Percentiles rank a stretch among this genome's conserved stretches.
Conservation (phyloP, 2,797 vertebrate species). For the Microctenopoma stevenorrisi region DNA sequence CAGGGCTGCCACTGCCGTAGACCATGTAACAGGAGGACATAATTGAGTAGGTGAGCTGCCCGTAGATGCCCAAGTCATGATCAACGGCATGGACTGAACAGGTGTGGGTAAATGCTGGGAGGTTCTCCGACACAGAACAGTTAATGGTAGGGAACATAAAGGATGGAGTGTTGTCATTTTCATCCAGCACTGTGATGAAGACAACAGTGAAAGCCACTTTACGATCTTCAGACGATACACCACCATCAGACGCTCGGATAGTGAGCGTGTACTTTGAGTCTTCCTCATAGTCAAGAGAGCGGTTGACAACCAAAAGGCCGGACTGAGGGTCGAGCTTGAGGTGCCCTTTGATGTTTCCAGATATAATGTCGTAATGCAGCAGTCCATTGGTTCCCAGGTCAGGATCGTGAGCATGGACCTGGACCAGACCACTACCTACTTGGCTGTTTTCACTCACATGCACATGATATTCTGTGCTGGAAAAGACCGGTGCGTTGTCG, state of each 20-base stretch:
- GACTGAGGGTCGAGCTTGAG: slow-evolving; percentile 85
- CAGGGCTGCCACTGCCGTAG: slow-evolving; percentile 73
- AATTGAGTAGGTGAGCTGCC: slow-evolving; percentile 90
- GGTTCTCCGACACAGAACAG: slow-evolving; percentile 89
- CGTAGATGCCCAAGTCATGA: slow-evolving; percentile 89
- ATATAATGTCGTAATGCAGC: slow-evolving; percentile 86
- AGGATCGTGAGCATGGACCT: slow-evolving; percentile 85
- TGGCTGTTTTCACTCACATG: slow-evolving; percentile 86
- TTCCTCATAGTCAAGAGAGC: slow-evolving; percentile 90
- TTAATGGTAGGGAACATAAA: slow-evolving; percentile 87
- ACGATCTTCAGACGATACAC: slow-evolving; percentile 61
- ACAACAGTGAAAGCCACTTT: slow-evolving; percentile 87
- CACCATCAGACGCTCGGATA: slow-evolving; percentile 86
- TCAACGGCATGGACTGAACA: slow-evolving; percentile 89
- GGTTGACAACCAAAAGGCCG: slow-evolving; percentile 84
- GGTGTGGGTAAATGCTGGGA: slow-evolving; percentile 85
- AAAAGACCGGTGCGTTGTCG: slow-evolving; percentile 89
- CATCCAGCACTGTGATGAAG: slow-evolving; percentile 86
- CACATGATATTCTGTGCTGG: slow-evolving; percentile 80
- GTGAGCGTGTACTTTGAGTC: slow-evolving; percentile 84
- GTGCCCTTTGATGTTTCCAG: slow-evolving; percentile 87
- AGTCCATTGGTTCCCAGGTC: slow-evolving; percentile 86
- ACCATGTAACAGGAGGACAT: slow-evolving; percentile 86
- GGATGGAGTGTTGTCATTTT: slow-evolving; percentile 92
- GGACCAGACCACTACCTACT: slow-evolving; percentile 80